These are phyloP conservation scores for Wasmannia auropunctata DNA, from an alignment of 1,140 invertebrate species.

Conservation along the genomic window DNA sequence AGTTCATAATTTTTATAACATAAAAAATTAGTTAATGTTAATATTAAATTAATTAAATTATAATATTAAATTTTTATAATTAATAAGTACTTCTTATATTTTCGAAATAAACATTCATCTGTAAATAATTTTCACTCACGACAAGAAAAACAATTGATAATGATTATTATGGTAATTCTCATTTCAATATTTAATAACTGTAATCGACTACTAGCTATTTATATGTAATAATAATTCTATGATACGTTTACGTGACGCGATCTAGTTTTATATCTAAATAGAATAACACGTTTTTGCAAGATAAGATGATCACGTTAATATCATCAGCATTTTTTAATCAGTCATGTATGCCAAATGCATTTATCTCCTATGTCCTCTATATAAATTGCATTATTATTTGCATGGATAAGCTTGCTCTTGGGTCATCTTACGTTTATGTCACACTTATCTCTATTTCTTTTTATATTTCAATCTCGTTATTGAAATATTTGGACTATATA, in stretches of 20 bases:
- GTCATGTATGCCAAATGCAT: neutral
- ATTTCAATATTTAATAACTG: neutral
- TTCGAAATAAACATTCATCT: neutral
- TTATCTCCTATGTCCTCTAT: neutral
- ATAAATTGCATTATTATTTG: neutral
- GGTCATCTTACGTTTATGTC: neutral
- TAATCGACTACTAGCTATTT: neutral
- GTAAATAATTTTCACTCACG: neutral
- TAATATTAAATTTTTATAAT: neutral
- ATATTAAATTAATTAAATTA: no score
- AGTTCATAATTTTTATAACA: neutral
- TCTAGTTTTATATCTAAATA: neutral
- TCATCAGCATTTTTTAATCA: neutral
- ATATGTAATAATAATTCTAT: conserved; percentile 3
- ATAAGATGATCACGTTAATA: neutral
- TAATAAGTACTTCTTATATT: neutral
- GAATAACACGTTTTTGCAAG: neutral
- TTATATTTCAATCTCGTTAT: neutral
- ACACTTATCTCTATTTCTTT: neutral
- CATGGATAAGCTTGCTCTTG: neutral
- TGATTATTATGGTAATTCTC: neutral
- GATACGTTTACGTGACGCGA: neutral
- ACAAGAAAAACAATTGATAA: neutral
- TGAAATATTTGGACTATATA: neutral
- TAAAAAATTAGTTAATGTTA: no score